A percentile compares a stretch with the other conserved stretches of the same genome.
phyloP scores from a whole-genome alignment of 2,797 vertebrate species.

The Pangasius sanitwongsei region DNA sequence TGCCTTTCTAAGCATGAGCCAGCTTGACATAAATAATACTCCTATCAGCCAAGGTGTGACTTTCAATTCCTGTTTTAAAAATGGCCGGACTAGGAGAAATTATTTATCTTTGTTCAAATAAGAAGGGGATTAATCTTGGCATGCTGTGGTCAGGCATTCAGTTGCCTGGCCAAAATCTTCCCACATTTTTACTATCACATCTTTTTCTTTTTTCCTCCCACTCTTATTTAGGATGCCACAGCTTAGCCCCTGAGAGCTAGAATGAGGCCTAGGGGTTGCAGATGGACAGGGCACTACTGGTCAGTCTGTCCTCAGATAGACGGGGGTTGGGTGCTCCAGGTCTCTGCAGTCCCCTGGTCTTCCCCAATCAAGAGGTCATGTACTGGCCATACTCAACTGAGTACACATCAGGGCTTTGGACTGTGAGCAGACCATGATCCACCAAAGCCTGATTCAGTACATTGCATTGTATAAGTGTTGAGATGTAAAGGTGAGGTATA shows the following conservation, averaged over 20 bases:
- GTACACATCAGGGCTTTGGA: neutral
- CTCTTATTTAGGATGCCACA: neutral
- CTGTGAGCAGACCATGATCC: neutral
- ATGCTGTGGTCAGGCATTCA: neutral
- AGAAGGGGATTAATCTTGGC: neutral
- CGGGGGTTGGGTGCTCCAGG: neutral
- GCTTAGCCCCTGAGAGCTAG: neutral
- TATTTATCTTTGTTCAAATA: neutral
- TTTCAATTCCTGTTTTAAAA: neutral
- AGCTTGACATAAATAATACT: neutral
- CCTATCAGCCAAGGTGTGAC: neutral
- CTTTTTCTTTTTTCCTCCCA: neutral
- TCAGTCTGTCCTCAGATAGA: neutral
- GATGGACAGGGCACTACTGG: neutral
- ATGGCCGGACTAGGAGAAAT: neutral
- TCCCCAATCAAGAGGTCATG: neutral
- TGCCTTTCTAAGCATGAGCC: neutral
- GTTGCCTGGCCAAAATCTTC: neutral
- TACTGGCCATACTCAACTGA: neutral
- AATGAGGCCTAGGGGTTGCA: neutral
- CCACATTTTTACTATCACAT: neutral
- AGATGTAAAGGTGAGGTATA: no score
- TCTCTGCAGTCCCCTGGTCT: neutral
- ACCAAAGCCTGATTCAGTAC: no score
- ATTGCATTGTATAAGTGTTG: no score